Percentiles rank a stretch among this genome's conserved stretches.
These are phyloP conservation scores for Hyaena hyaena DNA, from an alignment of 2,113 vertebrate species.

Conservation along the genomic window DNA sequence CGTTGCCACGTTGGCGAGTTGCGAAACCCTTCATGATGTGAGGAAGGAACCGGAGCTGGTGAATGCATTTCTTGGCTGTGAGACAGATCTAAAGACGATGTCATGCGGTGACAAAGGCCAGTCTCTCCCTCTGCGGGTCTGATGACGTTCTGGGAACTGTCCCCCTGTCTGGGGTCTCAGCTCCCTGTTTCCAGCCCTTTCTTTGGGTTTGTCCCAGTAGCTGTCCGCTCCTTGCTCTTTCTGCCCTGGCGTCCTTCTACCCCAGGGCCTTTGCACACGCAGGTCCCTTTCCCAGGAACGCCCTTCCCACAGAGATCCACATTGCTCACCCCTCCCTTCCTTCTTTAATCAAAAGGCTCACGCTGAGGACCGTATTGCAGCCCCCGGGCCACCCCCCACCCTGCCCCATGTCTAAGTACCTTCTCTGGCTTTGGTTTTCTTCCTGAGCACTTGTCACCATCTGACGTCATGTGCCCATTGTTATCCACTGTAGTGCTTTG, in stretches of 20 bases:
- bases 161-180: neutral
- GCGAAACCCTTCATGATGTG: neutral
- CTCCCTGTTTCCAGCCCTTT: neutral
- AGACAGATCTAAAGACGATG: fast-evolving
- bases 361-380: fast-evolving
- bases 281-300: neutral
- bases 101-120: fast-evolving
- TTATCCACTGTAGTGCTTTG: neutral
- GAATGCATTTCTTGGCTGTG: neutral
- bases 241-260: fast-evolving
- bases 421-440: neutral
- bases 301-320: too few species aligned
- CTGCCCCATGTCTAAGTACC: fast-evolving
- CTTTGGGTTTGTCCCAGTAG: neutral
- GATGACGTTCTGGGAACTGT: neutral
- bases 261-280: neutral
- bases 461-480: fast-evolving
- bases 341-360: neutral
- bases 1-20: fast-evolving
- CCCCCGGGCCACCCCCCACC: fast-evolving
- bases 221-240: neutral
- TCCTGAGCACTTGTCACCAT: neutral
- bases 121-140: fast-evolving
- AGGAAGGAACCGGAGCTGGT: neutral
- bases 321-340: fast-evolving